Conservation (phyloP, 2,888 invertebrate genomes). For the Gryllus longicercus region DNA sequence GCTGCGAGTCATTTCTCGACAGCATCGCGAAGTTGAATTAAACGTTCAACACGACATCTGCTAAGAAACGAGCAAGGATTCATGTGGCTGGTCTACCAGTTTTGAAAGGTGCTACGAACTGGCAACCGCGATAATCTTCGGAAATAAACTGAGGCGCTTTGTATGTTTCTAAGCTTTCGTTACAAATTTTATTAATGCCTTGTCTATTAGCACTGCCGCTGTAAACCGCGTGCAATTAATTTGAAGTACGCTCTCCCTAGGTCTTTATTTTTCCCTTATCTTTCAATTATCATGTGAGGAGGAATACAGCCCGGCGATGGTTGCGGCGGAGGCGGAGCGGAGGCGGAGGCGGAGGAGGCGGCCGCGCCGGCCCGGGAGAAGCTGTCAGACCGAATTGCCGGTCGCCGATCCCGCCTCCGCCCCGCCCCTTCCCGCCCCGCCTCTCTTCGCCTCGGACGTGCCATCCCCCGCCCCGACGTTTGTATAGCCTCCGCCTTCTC, state of each 20-base stretch:
- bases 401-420: background rate
- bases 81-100: too few species aligned
- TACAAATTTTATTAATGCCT: background rate
- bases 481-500: conserved; percentile 17
- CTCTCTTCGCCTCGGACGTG: background rate
- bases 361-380: background rate
- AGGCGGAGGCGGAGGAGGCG: background rate
- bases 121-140: too few species aligned
- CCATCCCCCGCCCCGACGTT: conserved; percentile 1
- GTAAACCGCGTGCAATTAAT: background rate
- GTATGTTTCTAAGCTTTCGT: too few species aligned
- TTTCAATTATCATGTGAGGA: conserved; percentile 17
- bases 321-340: background rate
- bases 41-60: too few species aligned
- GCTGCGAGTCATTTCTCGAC: too few species aligned
- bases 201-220: background rate
- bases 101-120: too few species aligned
- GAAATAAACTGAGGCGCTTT: too few species aligned
- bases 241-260: background rate
- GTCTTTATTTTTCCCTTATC: conserved; percentile 11
- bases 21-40: too few species aligned
- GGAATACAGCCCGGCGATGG: background rate
- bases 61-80: too few species aligned
- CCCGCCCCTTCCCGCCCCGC: background rate
- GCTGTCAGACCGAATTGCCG: background rate